Percentiles rank a stretch among this genome's conserved stretches.
These are phyloP conservation scores for Lysandra coridon DNA, from an alignment of 2,888 invertebrate species.

Conservation along the genomic window DNA sequence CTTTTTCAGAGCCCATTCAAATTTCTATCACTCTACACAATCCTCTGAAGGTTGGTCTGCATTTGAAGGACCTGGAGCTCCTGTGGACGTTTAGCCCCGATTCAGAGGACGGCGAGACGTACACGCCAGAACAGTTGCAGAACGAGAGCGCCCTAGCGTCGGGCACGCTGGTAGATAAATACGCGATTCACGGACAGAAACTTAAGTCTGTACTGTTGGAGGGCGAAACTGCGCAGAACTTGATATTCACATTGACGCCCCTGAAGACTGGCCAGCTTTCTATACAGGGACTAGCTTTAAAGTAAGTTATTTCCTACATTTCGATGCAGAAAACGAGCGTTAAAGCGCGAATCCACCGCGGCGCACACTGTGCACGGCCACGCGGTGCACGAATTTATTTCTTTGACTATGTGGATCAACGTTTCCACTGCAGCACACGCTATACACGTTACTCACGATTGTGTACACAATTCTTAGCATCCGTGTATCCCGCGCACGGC, in stretches of 20 bases:
- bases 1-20: slow-evolving; percentile 86
- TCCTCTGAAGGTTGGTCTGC: slow-evolving; percentile 86
- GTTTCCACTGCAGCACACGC: too few relatives aligned
- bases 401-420: too few relatives aligned
- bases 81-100: slow-evolving; percentile 83
- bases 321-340: background rate
- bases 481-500: too few relatives aligned
- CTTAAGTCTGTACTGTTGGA: slow-evolving; percentile 79
- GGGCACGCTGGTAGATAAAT: slow-evolving; percentile 56
- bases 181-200: slow-evolving; percentile 79
- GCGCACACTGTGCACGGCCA: too few relatives aligned
- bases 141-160: slow-evolving; percentile 62
- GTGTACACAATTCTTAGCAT: too few relatives aligned
- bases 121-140: slow-evolving; percentile 49
- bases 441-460: too few relatives aligned
- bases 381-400: too few relatives aligned
- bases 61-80: slow-evolving; percentile 85
- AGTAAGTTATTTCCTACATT: slow-evolving; percentile 60
- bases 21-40: slow-evolving; percentile 88
- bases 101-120: slow-evolving; percentile 49
- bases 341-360: too few relatives aligned
- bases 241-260: slow-evolving; percentile 87
- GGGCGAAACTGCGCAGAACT: slow-evolving; percentile 80
- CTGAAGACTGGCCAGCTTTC: slow-evolving; percentile 86
- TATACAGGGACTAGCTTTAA: slow-evolving; percentile 87